Percentiles rank a stretch among this genome's conserved stretches.
Conservation (phyloP, 2,113 vertebrate genomes). For the Anhinga rufa region DNA sequence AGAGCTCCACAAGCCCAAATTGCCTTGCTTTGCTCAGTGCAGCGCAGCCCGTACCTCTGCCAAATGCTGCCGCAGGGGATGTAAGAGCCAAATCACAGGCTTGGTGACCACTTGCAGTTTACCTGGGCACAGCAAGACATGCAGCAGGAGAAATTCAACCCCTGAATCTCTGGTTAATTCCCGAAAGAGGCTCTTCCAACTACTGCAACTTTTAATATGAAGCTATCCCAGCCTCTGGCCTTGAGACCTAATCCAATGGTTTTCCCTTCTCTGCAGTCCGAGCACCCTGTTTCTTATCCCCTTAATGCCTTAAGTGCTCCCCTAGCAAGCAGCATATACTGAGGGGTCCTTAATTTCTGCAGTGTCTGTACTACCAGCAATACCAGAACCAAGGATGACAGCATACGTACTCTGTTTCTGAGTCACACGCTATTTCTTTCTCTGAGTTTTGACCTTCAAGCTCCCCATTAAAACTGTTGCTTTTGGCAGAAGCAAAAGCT, state of each 20-base stretch:
- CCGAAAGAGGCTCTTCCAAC: neutral
- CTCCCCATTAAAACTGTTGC: slow-evolving; percentile 21
- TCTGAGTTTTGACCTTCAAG: slow-evolving; percentile 41
- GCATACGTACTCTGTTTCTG: neutral
- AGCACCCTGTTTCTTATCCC: neutral
- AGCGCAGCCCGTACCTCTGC: neutral
- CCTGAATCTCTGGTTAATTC: neutral
- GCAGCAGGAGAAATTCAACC: neutral
- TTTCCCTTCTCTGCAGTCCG: neutral
- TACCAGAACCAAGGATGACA: neutral
- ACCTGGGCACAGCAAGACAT: neutral
- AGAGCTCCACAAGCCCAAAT: neutral
- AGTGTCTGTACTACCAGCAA: neutral
- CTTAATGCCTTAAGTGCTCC: neutral
- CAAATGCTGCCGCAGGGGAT: neutral
- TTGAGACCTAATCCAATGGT: neutral
- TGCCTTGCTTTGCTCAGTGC: neutral
- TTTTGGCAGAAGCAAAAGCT: slow-evolving; percentile 53
- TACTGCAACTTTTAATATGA: neutral
- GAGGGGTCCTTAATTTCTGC: neutral
- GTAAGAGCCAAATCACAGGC: neutral
- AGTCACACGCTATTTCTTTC: neutral
- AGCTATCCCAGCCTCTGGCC: neutral
- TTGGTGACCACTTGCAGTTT: neutral
- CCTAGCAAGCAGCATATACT: neutral